Base-by-base conservation (phyloP, 2,113 vertebrate species). In the Urocitellus parryii region DNA sequence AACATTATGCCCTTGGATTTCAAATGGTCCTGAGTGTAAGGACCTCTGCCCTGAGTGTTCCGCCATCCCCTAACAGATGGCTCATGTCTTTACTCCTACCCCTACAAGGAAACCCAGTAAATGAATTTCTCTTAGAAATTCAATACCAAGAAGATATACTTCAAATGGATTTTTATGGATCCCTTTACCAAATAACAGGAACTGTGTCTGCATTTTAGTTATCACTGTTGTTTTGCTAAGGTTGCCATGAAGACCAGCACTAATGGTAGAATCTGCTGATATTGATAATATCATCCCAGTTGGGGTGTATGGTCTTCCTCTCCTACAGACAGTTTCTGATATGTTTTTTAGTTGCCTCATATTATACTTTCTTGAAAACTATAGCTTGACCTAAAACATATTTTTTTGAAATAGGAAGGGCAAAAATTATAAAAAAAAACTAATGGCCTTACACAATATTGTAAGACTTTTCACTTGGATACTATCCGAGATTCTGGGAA, bases 51-150 rank as follows among this genome's bases (percentile, higher is more conserved):
- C n/a, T 24, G 0, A 78, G 13, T 27, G 45, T 45, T 45, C 42
- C 1, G 45, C 48, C 32, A n/a, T 53, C 39, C 93, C 90, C 42
- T 17, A 17, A 86, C 39, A 68, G 39, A 63, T 10, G 34, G 14
- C 37, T 45, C 13, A 42, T 68, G 85, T 85, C n/a, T 95, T 84
- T 56, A 70, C 53, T 73, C 18, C 39, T 82, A 78, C 2, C 32
- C 32, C 78, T 68, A 74, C 18, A 76, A 90, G 72, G 34, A 95
- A 84, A 97, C 18, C 24, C 32, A n/a, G 11, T 70, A 81, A 79
- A 24, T 63, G 90, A 68, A 76, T 70, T 85, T 94, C 77, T 97
- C 95, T 85, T 88, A 81, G 73, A 58, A 88, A 96, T 67, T 80
- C 73, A 91, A 42, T 32, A 20, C 17, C 12, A 51, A 34, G 7